These are phyloP conservation scores for Rhogogaster chlorosoma DNA, from an alignment of 2,888 invertebrate species.

Conservation along the genomic window DNA sequence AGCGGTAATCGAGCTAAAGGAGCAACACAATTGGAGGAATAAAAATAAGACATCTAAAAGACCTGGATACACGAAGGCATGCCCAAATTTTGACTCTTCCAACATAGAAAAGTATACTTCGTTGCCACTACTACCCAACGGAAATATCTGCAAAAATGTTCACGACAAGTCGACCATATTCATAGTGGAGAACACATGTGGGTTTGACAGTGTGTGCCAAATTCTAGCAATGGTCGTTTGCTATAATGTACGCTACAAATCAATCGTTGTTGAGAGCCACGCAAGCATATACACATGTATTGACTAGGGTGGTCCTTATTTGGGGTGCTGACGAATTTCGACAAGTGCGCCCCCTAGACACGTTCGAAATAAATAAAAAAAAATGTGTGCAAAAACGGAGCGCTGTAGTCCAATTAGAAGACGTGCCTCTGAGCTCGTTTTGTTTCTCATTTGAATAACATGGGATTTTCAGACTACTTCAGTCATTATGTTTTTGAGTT, in stretches of 20 bases:
- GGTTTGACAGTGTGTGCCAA: slow-evolving; percentile 24
- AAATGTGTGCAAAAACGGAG: no score
- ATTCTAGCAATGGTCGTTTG: slow-evolving; percentile 25
- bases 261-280: not conserved
- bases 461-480: no score
- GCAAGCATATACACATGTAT: slow-evolving; percentile 17
- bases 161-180: not conserved
- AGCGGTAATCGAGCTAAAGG: slow-evolving; percentile 14
- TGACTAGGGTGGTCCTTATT: no score
- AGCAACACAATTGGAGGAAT: slow-evolving; percentile 24
- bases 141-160: not conserved
- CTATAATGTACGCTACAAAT: not conserved
- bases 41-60: not conserved
- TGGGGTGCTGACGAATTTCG: no score
- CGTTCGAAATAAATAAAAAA: no score
- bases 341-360: no score
- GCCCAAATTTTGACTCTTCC: not conserved
- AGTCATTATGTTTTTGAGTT: no score
- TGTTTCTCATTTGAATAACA: no score
- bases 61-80: slow-evolving; percentile 16
- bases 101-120: slow-evolving; percentile 5
- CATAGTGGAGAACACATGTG: not conserved
- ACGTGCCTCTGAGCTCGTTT: no score
- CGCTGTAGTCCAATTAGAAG: no score
- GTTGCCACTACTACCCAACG: not conserved